A percentile compares a stretch with the other conserved stretches of the same genome.
phyloP scores from a whole-genome alignment of 1,140 invertebrate genomes.

The Anoplolepis gracilipes region DNA sequence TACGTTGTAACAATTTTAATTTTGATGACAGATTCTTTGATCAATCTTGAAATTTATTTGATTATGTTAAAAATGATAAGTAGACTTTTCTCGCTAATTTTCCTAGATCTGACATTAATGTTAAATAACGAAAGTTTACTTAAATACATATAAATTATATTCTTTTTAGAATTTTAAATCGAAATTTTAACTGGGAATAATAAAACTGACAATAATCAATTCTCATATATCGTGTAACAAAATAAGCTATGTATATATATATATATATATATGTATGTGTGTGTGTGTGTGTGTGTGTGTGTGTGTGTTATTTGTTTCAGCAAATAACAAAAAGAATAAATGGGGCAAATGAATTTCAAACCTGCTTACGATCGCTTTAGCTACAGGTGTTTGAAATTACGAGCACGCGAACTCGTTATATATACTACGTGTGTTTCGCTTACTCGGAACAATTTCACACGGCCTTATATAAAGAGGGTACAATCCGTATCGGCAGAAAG shows the following conservation, averaged over 20 bases:
- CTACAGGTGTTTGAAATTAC: slow-evolving; percentile 67
- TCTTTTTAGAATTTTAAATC: neutral
- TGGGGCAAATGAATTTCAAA: neutral
- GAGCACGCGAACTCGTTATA: slow-evolving; percentile 21
- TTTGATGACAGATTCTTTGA: neutral
- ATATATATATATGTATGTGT: too few relatives aligned
- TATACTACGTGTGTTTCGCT: neutral
- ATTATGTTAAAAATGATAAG: neutral
- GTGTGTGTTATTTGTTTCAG: neutral
- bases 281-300: too few relatives aligned
- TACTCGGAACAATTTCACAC: neutral
- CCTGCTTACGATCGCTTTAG: slow-evolving; percentile 48
- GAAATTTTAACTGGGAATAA: neutral
- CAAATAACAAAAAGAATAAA: neutral
- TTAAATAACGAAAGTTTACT: neutral
- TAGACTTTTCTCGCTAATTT: neutral
- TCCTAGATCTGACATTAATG: neutral
- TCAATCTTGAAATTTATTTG: neutral
- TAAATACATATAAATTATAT: neutral
- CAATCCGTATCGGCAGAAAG: neutral
- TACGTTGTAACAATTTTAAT: neutral
- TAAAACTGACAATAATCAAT: neutral
- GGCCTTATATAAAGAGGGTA: neutral
- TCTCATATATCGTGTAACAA: neutral
- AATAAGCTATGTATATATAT: too few relatives aligned